Evolutionary conservation across 2,797 vertebrate genomes (phyloP), one percentile per base, ranked within the genome.

Genomic region (Cossypha niveicapilla): DNA sequence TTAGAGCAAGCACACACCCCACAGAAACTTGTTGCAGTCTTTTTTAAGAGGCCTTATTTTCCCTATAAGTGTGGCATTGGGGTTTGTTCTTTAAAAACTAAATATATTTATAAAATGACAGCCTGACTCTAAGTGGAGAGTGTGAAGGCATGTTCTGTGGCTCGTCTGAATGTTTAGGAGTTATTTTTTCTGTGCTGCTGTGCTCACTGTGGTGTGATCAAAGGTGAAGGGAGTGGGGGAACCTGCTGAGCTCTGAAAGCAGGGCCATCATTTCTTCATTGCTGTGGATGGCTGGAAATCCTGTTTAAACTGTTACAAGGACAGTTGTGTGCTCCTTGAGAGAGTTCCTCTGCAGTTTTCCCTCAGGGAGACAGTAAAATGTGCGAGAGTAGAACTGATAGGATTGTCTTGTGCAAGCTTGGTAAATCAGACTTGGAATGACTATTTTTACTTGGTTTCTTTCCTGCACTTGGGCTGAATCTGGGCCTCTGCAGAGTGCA

Each of bases 121-220:
- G 45, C 45, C 45, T 87, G 60, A 42, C 62, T 73, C 13, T 45
- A 70, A 89, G 41, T 34, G 60, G 18, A 53, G 68, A 41, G 18
- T 32, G 23, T 32, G 39, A 61, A 62, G 80, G 65, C 13, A 5
- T 28, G 22, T 54, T 62, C 13, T 48, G n/a, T 50, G 57, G 53
- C 30, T 79, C 32, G 23, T 63, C 45, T 74, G 32, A 32, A 45
- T 48, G 32, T 39, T 65, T 7, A 1, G 12, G 22, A 65, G 44
- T 42, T 17, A 1, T 3, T 53, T 54, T 56, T 34, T 47, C 27
- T 45, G 18, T 65, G 67, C 34, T 68, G 60, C 56, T 57, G 19
- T 53, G 28, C 63, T 74, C 21, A 3, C 28, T 0, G 1, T 27
- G 23, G 22, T 18, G 18, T n/a, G 24, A 21, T 34, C 0, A 0